These are phyloP conservation scores for Diplosoma virens DNA, from an alignment of 23 tunicate genomes.

Conservation along the genomic window DNA sequence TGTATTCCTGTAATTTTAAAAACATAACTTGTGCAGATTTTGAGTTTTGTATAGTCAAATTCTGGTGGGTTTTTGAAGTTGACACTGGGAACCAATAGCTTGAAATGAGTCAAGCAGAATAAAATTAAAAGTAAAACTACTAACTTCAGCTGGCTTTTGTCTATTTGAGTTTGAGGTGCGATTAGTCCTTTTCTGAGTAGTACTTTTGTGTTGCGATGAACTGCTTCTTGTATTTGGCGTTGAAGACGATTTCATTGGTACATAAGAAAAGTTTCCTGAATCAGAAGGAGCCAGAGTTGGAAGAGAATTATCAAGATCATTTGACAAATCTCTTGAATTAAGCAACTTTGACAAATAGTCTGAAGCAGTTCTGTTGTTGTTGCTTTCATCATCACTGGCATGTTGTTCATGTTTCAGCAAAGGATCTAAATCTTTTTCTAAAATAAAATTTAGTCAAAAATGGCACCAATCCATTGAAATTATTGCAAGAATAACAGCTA, in stretches of 20 bases:
- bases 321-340: slow-evolving; percentile 34
- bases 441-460: not conserved
- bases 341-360: slow-evolving; percentile 42
- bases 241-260: slow-evolving; percentile 27
- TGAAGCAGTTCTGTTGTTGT: slow-evolving; percentile 47
- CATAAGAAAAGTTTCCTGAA: slow-evolving; percentile 25
- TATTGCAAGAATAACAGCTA: too few relatives aligned
- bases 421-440: slow-evolving; percentile 1
- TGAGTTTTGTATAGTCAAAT: too few relatives aligned
- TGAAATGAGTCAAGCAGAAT: too few relatives aligned
- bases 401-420: not conserved
- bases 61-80: too few relatives aligned
- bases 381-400: slow-evolving; percentile 40
- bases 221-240: not conserved
- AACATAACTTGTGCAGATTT: too few relatives aligned
- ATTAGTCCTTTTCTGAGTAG: slow-evolving; percentile 24
- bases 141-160: slow-evolving; percentile 59
- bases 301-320: slow-evolving; percentile 48
- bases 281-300: slow-evolving; percentile 28
- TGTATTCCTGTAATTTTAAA: too few relatives aligned
- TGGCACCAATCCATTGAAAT: too few relatives aligned
- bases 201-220: not conserved
- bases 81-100: too few relatives aligned
- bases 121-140: too few relatives aligned
- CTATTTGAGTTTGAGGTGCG: slow-evolving; percentile 12